Evolutionary conservation across 2,888 invertebrate species (phyloP).

Genomic region (Coenonympha arcania): DNA sequence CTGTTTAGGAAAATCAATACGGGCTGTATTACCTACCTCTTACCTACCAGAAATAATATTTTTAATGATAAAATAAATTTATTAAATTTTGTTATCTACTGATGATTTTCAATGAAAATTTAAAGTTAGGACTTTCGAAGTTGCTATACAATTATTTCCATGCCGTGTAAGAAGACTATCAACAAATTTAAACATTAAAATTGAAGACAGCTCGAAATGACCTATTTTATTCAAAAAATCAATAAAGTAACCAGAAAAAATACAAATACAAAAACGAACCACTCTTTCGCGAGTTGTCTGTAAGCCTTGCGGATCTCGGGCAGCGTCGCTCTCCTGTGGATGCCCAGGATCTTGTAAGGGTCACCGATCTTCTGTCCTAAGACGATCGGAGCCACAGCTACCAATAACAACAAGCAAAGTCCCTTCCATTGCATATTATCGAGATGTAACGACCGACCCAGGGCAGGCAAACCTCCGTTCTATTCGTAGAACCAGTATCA

Average conservation of each 20-base stretch:
- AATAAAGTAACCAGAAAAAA: slow-evolving; percentile 1
- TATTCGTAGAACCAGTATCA: slow-evolving; percentile 46
- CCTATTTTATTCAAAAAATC: slow-evolving; percentile 4
- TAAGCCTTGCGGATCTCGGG: slow-evolving; percentile 92
- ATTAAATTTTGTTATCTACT: no score
- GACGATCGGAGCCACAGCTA: slow-evolving; percentile 42
- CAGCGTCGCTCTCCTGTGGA: slow-evolving; percentile 81
- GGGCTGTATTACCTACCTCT: no score
- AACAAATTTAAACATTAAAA: no score
- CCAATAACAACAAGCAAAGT: slow-evolving; percentile 45
- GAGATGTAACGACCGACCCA: slow-evolving; percentile 36
- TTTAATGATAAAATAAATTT: no score
- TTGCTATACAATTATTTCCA: no score
- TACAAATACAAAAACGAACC: slow-evolving; percentile 69
- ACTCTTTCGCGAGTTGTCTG: slow-evolving; percentile 91
- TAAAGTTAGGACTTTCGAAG: no score
- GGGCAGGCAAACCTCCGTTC: slow-evolving; percentile 37
- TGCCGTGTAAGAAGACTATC: no score
- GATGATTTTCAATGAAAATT: no score
- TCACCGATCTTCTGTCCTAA: slow-evolving; percentile 76
- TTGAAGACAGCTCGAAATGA: not conserved
- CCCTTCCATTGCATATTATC: slow-evolving; percentile 70
- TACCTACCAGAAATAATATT: no score
- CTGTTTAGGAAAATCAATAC: no score
- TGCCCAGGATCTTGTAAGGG: slow-evolving; percentile 88